These are phyloP conservation scores for Scolopax bukidnonensis DNA, from an alignment of 2,797 vertebrate species.

Conservation along the genomic window DNA sequence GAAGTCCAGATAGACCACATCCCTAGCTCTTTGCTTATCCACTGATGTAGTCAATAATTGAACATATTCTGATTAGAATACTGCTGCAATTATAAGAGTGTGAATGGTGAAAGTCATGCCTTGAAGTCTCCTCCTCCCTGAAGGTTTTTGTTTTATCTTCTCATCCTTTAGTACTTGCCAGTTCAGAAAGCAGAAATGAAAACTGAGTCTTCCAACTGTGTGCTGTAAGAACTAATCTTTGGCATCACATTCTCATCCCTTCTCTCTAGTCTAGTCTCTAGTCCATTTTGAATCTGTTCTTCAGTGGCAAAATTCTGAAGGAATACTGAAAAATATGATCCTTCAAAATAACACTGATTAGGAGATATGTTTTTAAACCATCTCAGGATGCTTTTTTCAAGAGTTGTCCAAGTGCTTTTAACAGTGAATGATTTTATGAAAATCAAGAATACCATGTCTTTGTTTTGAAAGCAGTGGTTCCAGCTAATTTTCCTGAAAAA, in stretches of 20 bases:
- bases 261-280: background rate
- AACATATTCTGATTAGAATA: background rate
- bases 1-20: background rate
- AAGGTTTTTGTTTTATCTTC: background rate
- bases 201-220: background rate
- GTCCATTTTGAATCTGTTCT: background rate
- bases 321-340: background rate
- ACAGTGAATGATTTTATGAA: background rate
- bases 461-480: background rate
- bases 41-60: background rate
- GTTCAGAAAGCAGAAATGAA: background rate
- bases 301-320: background rate
- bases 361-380: background rate
- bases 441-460: background rate
- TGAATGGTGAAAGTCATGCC: background rate
- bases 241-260: fast-evolving
- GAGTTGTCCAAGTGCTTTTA: background rate
- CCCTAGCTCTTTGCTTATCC: background rate
- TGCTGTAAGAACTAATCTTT: background rate
- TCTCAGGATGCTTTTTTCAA: background rate
- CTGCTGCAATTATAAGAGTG: background rate
- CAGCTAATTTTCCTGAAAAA: background rate
- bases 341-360: background rate
- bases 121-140: background rate
- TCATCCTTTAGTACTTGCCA: background rate